Evolutionary conservation across 37 sponge, comb jelly and placozoan genomes (phyloP).

Genomic region (Aplysina aerophoba): DNA sequence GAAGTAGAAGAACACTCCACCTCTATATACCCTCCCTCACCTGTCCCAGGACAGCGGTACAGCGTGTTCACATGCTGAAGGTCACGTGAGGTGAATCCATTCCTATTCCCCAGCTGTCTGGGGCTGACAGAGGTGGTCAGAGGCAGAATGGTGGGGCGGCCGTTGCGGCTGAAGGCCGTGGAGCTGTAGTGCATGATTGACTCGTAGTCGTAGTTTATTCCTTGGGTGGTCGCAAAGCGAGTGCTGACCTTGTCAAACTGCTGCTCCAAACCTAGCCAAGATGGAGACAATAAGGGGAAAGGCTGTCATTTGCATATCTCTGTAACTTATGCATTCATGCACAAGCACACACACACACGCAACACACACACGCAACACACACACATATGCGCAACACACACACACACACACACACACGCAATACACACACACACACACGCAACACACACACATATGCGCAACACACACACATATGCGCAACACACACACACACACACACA

Average conservation of each 20-base stretch:
- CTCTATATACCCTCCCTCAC: no score
- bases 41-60: slow-evolving; percentile 50
- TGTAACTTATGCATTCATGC: no score
- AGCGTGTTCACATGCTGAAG: slow-evolving; percentile 61
- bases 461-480: no score
- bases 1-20: background rate
- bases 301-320: slow-evolving; percentile 12
- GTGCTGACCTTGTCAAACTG: slow-evolving; percentile 60
- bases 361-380: no score
- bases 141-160: slow-evolving; percentile 62
- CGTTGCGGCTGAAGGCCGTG: slow-evolving; percentile 72
- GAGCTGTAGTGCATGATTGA: slow-evolving; percentile 86
- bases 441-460: no score
- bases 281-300: background rate
- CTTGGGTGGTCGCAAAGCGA: slow-evolving; percentile 56
- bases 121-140: background rate
- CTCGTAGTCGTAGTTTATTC: slow-evolving; percentile 64
- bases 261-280: slow-evolving; percentile 37
- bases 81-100: slow-evolving; percentile 48
- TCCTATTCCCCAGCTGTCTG: slow-evolving; percentile 62
- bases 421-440: no score
- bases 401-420: no score
- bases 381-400: no score
- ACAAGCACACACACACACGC: no score
- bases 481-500: no score